These are phyloP conservation scores for Colaptes auratus DNA, from an alignment of 2,113 vertebrate species.

Conservation along the genomic window DNA sequence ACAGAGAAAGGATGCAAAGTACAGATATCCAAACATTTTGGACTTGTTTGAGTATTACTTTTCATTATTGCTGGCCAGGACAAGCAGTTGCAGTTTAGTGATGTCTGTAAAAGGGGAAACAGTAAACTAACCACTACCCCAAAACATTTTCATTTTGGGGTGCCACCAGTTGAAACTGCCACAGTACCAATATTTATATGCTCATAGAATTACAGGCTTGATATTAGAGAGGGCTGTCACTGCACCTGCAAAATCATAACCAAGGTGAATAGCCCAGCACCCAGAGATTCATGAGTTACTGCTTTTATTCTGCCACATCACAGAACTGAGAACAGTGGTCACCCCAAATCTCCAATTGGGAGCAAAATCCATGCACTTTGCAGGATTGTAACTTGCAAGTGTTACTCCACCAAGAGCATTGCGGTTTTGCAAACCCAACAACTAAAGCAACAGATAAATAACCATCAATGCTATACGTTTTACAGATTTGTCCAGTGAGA, in stretches of 20 bases:
- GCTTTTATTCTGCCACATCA: rapidly evolving
- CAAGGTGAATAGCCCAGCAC: not conserved
- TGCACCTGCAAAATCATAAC: not conserved
- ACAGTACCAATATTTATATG: not conserved
- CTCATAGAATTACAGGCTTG: not conserved
- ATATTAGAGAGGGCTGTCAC: not conserved
- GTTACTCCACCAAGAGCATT: not conserved
- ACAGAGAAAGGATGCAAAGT: not conserved
- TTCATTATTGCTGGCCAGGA: not conserved
- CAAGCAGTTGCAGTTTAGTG: not conserved
- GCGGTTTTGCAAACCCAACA: not conserved
- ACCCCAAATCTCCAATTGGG: not conserved
- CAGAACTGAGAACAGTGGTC: rapidly evolving
- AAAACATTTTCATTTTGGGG: not conserved
- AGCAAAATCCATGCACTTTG: not conserved
- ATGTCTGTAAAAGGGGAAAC: not conserved
- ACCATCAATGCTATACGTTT: not conserved
- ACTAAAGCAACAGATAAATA: not conserved
- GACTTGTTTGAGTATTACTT: not conserved
- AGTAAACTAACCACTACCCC: not conserved
- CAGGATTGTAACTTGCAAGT: not conserved
- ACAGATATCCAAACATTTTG: not conserved
- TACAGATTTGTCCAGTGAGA: not conserved
- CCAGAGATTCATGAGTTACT: not conserved
- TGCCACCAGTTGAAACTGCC: not conserved